Evolutionary conservation across 2,113 vertebrate species (phyloP), one percentile per base, ranked within the genome.

Genomic region (Centrocercus urophasianus): DNA sequence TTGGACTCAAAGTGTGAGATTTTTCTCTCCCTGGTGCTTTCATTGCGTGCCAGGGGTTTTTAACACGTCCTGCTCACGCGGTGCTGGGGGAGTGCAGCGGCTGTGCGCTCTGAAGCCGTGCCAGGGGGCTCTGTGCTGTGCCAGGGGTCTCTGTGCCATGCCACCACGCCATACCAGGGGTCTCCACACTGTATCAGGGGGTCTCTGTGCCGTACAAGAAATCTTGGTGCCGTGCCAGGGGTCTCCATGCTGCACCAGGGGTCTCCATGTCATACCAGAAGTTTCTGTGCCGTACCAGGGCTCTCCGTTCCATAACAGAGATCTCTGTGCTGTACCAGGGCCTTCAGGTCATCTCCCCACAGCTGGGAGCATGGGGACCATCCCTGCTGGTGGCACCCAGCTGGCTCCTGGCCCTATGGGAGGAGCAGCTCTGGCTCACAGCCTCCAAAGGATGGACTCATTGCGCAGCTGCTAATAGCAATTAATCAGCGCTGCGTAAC

Each of bases 31-130:
- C 87, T 3, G 6, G 69, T 2, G 83, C 96, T 96, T 96, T 96
- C 95, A 95, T 96, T 84, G 77, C 18, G 8, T 92, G 93, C 96
- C 96, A 95, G 94, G 91, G 84, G 77, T 91, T 81, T 96, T 95
- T 94, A 96, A 92, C 92, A 93, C 83, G 70, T 93, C 95, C 95
- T 95, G 86, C 89, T 93, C 60, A 6, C 77, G 8, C 73, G 25
- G 90, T 93, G 94, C 90, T 86, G 69, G 94, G 73, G 92, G 93
- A 94, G 64, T 40, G 18, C 20, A 25, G 81, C 85, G 45, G 83
- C 42, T 2, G 64, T 6, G 3, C 0, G 66, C 94, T 91, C 92
- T 94, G 95, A 95, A 93, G 92, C 88, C 0, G 19, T 81, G 96
- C 96, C 96, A 94, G 66, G 67, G 92, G 72, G 91, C 88, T 66